Evolutionary conservation across 2,888 invertebrate genomes (phyloP), one percentile per base, ranked within the genome.

Genomic region (Parnassius apollo): DNA sequence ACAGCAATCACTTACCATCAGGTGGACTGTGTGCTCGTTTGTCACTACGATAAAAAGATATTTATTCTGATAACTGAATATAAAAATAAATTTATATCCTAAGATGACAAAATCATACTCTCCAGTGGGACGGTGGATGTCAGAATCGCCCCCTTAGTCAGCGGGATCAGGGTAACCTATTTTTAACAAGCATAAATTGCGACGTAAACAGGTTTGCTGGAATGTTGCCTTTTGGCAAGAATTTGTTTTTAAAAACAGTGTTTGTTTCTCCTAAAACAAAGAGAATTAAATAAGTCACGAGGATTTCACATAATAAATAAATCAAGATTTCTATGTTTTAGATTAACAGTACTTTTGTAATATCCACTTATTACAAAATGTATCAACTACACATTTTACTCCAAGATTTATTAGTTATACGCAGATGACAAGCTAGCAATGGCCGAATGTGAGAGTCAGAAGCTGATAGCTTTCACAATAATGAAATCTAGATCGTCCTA

Each of bases 141-240:
- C 86, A 86, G 82, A 75, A 80, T 83, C 77, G 76, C 65, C 54
- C 82, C 86, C 84, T 78, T 78, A 85, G 86, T 88, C 88, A 88
- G 85, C 18, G 83, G 80, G 83, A 86, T 85, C 83, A 82, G 83
- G 86, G 83, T 87, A 87, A 88, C 88, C 89, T 83, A 88, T 88
- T 88, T 88, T 86, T 87, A 88, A 87, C 85, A 83, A 85, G 86
- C 87, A 89, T 89, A 87, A 89, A 89, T 89, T 88, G 88, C 85
- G 83, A 86, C 86, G 86, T 85, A 85, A 84, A 82, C 87, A 87
- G 88, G 88, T 88, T 86, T 77, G 73, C 83, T 88, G 88, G 88
- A 88, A 88, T 85, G 75, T 81, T 88, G 88, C 87, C 89, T 86
- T 86, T 83, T 82, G 82, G 83, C 80, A 68, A 80, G 51, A 50